Conservation (phyloP, 2,113 vertebrate genomes). For the Phrynosoma blainvillii region DNA sequence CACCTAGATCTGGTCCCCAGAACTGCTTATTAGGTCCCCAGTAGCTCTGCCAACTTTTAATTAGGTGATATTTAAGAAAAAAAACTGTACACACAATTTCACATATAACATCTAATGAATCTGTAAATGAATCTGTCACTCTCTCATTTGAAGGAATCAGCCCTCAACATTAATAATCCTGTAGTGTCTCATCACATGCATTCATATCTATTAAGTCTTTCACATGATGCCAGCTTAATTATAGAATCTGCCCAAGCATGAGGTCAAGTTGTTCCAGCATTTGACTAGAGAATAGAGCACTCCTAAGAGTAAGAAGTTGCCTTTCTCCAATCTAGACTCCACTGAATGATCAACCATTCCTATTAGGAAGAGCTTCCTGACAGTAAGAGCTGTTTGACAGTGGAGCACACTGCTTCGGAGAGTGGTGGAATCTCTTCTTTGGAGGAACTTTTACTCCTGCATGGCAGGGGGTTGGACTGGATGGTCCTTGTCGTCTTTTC, state of each 20-base stretch:
- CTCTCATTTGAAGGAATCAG: background rate
- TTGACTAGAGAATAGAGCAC: background rate
- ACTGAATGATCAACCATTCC: conserved; percentile 2
- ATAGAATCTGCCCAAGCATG: background rate
- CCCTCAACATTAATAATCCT: background rate
- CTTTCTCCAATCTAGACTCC: background rate
- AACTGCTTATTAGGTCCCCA: background rate
- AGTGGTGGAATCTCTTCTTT: no score
- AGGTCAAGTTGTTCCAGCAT: background rate
- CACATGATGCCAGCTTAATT: conserved; percentile 7
- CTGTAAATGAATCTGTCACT: background rate
- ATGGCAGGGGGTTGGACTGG: no score
- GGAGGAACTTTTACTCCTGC: no score
- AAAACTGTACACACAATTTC: background rate
- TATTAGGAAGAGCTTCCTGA: background rate
- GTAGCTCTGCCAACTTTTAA: background rate
- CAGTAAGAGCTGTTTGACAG: no score
- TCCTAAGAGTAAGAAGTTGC: background rate
- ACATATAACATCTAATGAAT: background rate
- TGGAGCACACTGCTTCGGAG: no score
- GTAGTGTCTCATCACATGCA: background rate
- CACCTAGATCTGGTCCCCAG: background rate
- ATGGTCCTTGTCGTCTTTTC: no score
- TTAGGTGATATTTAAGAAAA: background rate
- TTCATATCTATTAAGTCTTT: background rate